phyloP scores from a whole-genome alignment of 2,113 vertebrate species.

The Camelus bactrianus region DNA sequence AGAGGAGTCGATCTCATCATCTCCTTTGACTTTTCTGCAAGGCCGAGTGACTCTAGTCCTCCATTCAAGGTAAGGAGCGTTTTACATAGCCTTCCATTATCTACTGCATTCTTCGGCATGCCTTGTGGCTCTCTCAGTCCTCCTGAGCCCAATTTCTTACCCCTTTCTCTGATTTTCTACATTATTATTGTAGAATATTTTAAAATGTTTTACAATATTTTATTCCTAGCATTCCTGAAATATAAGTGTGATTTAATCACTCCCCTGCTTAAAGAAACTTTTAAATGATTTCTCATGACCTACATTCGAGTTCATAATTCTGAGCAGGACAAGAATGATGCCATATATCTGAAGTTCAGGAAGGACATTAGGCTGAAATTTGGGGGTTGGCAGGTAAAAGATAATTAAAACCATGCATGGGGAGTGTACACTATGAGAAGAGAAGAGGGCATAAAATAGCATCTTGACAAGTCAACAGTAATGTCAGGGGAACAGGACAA shows the following conservation, averaged over 20 bases:
- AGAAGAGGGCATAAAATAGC: not conserved
- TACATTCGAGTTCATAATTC: not conserved
- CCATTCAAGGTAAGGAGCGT: slow-evolving; percentile 94
- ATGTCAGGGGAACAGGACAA: not conserved
- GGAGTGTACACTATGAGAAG: not conserved
- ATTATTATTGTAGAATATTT: not conserved
- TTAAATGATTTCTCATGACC: not conserved
- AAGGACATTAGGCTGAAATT: not conserved
- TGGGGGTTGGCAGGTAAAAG: not conserved
- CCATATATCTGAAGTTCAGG: not conserved
- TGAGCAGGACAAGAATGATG: not conserved
- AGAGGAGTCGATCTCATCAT: slow-evolving; percentile 96
- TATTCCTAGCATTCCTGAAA: not conserved
- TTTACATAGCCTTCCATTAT: rapidly evolving
- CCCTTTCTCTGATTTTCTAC: not conserved
- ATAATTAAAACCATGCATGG: not conserved
- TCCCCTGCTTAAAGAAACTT: not conserved
- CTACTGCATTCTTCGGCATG: not conserved
- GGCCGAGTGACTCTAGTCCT: slow-evolving; percentile 96
- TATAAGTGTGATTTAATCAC: not conserved
- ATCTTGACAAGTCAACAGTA: not conserved
- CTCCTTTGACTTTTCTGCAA: slow-evolving; percentile 98
- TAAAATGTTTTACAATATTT: too few relatives aligned
- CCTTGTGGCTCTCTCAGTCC: not conserved
- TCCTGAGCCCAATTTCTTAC: not conserved